phyloP scores from a whole-genome alignment of 2,888 invertebrate genomes.

The Amaurobius ferox region DNA sequence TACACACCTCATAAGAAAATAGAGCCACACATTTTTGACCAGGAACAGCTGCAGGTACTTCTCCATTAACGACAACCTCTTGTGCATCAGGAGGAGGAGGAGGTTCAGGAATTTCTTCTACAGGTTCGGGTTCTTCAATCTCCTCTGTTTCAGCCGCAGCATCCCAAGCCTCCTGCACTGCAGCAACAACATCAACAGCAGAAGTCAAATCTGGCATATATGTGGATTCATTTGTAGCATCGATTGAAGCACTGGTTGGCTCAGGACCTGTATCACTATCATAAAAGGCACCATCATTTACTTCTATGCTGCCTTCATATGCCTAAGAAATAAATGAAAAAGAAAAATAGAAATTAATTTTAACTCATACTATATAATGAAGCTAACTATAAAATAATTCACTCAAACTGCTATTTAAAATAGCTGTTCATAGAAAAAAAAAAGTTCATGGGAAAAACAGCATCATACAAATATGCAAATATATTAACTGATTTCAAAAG shows the following conservation, averaged over 20 bases:
- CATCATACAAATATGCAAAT: no score
- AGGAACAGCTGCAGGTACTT: slow-evolving; percentile 39
- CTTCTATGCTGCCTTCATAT: slow-evolving; percentile 71
- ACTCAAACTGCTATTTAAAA: no score
- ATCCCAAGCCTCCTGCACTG: slow-evolving; percentile 71
- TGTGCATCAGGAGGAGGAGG: slow-evolving; percentile 75
- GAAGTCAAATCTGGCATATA: slow-evolving; percentile 53
- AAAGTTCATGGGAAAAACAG: no score
- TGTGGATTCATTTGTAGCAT: slow-evolving; percentile 21
- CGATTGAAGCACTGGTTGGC: slow-evolving; percentile 33
- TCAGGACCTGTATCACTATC: slow-evolving; percentile 82
- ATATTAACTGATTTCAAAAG: no score
- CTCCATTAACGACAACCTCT: slow-evolving; percentile 59
- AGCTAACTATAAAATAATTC: no score
- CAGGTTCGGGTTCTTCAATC: slow-evolving; percentile 59
- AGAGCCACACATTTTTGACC: slow-evolving; percentile 70
- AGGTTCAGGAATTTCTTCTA: slow-evolving; percentile 73
- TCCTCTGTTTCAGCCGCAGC: slow-evolving; percentile 64
- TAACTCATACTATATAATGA: no score
- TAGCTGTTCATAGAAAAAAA: no score
- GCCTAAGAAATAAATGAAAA: no score
- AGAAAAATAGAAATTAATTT: no score
- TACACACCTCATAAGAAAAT: slow-evolving; percentile 68
- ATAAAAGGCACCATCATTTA: slow-evolving; percentile 88
- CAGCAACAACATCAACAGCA: slow-evolving; percentile 64